Conservation (phyloP, 2,113 vertebrate species). For the Tragelaphus imberbis region DNA sequence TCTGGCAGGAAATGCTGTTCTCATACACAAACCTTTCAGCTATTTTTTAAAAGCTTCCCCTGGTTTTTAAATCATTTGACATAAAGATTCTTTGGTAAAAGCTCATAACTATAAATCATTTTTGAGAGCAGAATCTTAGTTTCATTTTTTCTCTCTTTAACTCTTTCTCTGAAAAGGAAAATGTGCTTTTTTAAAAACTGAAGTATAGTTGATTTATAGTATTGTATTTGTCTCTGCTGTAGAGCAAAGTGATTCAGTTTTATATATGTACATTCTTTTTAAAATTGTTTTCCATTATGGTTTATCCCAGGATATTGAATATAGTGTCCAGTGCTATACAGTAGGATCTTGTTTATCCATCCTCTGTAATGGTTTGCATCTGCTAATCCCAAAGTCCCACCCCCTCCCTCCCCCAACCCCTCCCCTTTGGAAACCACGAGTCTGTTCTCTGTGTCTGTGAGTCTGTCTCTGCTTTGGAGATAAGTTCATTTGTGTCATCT, state of each 20-base stretch:
- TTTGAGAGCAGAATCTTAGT: neutral
- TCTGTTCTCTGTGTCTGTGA: neutral
- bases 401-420: neutral
- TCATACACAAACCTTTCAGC: conserved; percentile 54
- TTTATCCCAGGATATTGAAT: neutral
- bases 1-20: conserved; percentile 72
- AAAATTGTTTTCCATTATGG: neutral
- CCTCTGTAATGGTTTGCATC: neutral
- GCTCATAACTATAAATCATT: neutral
- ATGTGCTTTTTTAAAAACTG: neutral
- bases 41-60: conserved; percentile 9
- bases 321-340: neutral
- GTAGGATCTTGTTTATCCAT: neutral
- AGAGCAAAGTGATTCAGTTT: neutral
- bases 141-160: neutral
- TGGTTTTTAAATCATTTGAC: conserved; percentile 60
- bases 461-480: neutral
- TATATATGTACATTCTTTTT: neutral
- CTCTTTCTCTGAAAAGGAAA: neutral
- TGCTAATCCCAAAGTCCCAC: neutral
- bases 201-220: neutral
- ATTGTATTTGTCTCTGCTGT: neutral
- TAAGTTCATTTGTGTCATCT: neutral
- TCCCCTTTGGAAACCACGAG: neutral
- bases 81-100: conserved; percentile 22